phyloP scores from a whole-genome alignment of 2,888 invertebrate species.

The Adineta ricciae region DNA sequence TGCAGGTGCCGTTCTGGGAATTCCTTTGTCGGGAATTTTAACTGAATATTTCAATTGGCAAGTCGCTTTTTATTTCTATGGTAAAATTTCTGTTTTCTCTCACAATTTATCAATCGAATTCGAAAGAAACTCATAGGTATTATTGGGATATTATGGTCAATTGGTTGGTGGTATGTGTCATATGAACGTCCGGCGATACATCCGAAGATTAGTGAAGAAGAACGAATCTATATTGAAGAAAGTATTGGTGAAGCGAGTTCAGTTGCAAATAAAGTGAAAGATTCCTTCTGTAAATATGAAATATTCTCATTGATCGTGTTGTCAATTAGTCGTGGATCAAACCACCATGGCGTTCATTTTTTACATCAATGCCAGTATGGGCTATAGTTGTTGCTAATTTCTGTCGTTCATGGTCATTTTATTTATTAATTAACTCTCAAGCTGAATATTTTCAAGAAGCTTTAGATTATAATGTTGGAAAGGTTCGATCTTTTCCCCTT shows the following conservation, averaged over 20 bases:
- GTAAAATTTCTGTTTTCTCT: slow-evolving; percentile 50
- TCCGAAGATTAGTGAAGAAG: slow-evolving; percentile 79
- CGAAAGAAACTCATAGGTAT: slow-evolving; percentile 53
- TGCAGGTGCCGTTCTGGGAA: slow-evolving; percentile 86
- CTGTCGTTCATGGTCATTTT: slow-evolving; percentile 97
- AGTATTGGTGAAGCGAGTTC: slow-evolving; percentile 61
- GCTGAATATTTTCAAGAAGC: slow-evolving; percentile 79
- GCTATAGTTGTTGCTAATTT: slow-evolving; percentile 99
- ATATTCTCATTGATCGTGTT: neutral
- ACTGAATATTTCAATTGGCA: slow-evolving; percentile 78
- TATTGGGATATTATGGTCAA: slow-evolving; percentile 65
- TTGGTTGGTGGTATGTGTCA: slow-evolving; percentile 77
- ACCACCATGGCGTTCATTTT: slow-evolving; percentile 80
- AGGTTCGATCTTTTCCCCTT: neutral
- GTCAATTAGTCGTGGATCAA: slow-evolving; percentile 41
- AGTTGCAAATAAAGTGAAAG: slow-evolving; percentile 36
- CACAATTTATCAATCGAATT: slow-evolving; percentile 34
- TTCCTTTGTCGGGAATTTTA: slow-evolving; percentile 83
- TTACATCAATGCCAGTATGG: slow-evolving; percentile 89
- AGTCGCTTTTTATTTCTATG: slow-evolving; percentile 92
- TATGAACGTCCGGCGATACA: slow-evolving; percentile 88
- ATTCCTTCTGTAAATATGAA: too few species aligned
- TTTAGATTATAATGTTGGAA: slow-evolving; percentile 29
- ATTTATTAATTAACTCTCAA: slow-evolving; percentile 85
- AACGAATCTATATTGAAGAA: slow-evolving; percentile 85